Base-by-base conservation (phyloP, 2,888 invertebrate genomes). In the Calliscelio sp. region DNA sequence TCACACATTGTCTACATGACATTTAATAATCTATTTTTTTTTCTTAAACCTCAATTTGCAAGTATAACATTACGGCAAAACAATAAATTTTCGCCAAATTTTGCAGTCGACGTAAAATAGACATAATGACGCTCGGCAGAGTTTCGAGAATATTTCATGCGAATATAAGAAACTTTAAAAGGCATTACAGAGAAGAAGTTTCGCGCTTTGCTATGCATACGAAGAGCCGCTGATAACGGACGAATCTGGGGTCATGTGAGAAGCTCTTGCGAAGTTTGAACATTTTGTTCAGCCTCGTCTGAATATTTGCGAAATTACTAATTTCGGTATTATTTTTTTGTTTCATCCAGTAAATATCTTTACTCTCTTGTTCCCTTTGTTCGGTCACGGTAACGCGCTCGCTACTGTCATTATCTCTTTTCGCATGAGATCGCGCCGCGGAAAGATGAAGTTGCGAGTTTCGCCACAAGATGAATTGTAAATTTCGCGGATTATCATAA, bases 131-230 rank as follows among this genome's bases (percentile, higher is more conserved):
- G 46, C 24, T 57, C 25, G 8, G 18, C 16, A 70, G 55, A 71
- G 65, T 73, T 68, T 80, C 38, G 53, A 25, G 57, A 57, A 57
- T 57, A 71, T 65, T 71, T 71, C 57, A 65, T 71, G 71, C 46
- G 71, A 71, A 57, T 71, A 44, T 73, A 46, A 71, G 71, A 65
- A 73, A 80, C 38, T 80, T 65, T 32, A 63, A 57, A 71, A 53
- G 57, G 49, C 63, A 70, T 65, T 65, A 53, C 70, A 63, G 46
- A 44, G 57, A 71, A 35, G 55, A 55, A 71, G 63, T 79, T 79
- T 79, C 55, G 63, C 59, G 53, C 49, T 79, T 71, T 65, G 65
- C 65, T 44, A 49, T 79, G 63, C 79, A 65, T 79, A 79, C 61
- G 71, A 71, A 79, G 22, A 65, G 44, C n/a, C n/a, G n/a, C 35